Conservation (phyloP, 2,888 invertebrate genomes). For the Acleris sparsana region DNA sequence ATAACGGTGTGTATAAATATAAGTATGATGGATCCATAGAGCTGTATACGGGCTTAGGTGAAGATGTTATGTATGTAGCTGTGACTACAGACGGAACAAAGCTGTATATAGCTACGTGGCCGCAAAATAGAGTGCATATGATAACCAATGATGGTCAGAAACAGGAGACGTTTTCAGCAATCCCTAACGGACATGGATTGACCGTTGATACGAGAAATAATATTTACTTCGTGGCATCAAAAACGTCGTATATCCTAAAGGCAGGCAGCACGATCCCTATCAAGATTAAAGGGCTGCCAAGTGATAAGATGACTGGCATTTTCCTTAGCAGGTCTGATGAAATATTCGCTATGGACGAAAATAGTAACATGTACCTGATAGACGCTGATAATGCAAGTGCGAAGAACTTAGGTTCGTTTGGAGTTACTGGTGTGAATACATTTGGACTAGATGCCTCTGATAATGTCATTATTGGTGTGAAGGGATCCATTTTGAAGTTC, state of each 20-base stretch:
- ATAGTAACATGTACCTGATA: constrained; percentile 64
- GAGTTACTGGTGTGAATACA: constrained; percentile 65
- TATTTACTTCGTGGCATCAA: constrained; percentile 71
- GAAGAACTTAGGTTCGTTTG: constrained; percentile 60
- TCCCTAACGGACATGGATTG: constrained; percentile 74
- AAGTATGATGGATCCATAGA: constrained; percentile 66
- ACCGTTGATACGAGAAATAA: constrained; percentile 71
- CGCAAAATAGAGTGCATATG: constrained; percentile 71
- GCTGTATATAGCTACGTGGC: constrained; percentile 77
- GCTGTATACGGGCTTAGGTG: constrained; percentile 65
- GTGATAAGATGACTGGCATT: constrained; percentile 69
- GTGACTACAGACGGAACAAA: constrained; percentile 60
- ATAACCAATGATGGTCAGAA: constrained; percentile 66
- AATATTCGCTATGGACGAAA: constrained; percentile 74
- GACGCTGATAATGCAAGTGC: constrained; percentile 65
- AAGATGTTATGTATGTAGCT: constrained; percentile 76
- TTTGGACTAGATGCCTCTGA: constrained; percentile 73
- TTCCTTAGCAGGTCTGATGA: constrained; percentile 70
- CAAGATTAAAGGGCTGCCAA: constrained; percentile 68
- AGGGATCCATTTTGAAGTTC: constrained; percentile 65
- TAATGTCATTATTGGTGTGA: constrained; percentile 69
- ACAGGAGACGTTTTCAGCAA: constrained; percentile 60
- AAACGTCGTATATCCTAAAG: constrained; percentile 69
- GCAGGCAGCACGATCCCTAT: constrained; percentile 61
- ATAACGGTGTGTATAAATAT: constrained; percentile 77